Base-by-base conservation (phyloP, 2,888 invertebrate genomes). In the Tetanocera ferruginea region DNA sequence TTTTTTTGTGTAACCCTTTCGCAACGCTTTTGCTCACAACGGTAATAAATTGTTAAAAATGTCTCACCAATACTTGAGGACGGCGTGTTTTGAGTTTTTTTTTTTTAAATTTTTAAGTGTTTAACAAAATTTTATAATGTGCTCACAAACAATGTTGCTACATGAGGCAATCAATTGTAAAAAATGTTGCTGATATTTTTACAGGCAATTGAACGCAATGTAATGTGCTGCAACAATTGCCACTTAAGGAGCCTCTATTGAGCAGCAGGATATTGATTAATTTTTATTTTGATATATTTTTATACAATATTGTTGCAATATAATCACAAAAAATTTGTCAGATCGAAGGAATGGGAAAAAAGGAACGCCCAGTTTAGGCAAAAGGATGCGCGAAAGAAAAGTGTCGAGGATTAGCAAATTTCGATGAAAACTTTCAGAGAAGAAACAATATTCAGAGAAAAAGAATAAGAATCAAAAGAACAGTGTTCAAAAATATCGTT, bases 201-300 rank as follows among this genome's bases (percentile, higher is more conserved):
- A 52, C 66, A 52, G 52, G 60, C 73, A 49, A 75, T 75, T 75
- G 66, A 75, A 19, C 19, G 14, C 34, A 19, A n/a, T 14, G 19
- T 31, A 19, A 51, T 52, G 28, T 23, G n/a, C 9, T 66, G 23
- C 34, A 31, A 34, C 66, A 52, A 75, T 75, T 75, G 75, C 66
- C 75, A 75, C 74, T 74, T 74, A 64, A 64, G 51, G 9, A 64
- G 43, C 57, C 52, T 43, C 52, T 3, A 19, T 23, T 25, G 25
- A 62, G 57, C 28, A 34, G 11, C n/a, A 52, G 64, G 74, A 55
- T 66, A 83, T 86, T 85, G 85, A 85, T 86, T 86, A 86, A 86
- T 85, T 86, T 84, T 82, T 85, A 84, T 86, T 85, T 85, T 85
- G 86, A 86, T 85, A 82, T 83, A 79, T 85, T 81, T 80, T 82